Base-by-base conservation (phyloP, 2,888 invertebrate species). In the Dasysyrphus tricinctus region DNA sequence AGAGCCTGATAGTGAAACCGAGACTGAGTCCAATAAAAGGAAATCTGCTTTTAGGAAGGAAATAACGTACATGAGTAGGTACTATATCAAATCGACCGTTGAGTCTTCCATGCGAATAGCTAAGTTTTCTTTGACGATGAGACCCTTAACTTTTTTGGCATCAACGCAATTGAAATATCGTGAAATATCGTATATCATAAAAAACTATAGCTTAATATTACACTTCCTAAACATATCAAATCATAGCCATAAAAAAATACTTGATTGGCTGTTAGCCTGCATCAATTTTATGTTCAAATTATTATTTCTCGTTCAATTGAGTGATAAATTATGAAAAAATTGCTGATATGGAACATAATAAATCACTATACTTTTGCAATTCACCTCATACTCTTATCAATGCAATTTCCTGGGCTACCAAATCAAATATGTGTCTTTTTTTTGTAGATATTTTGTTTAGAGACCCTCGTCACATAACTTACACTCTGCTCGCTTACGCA, bases 391-490 rank as follows among this genome's bases (percentile, higher is more conserved):
- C 7, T 42, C 24, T 16, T 67, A 51, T 16, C 51, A 51, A 54
- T 12, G 24, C 63, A 79, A 65, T 67, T 39, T 56, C 39, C 56
- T 19, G 49, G n/a, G 24, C 73, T 73, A 65, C 51, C 56, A 67
- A 67, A 82, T 78, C 78, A 70, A 74, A 78, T 82, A 74, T 24
- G 59, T 65, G 16, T 34, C 57, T 16, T 14, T 32, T 56, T 8
- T 24, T 24, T 24, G n/a, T n/a, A n/a, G n/a, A n/a, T 24, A 1
- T 51, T 24, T 51, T 12, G 1, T 42, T 47, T 49, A 19, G 19
- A 16, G 47, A 47, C 47, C 47, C 47, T 47, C 47, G 16, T 47
- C 3, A 47, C 3, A 44, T 16, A 16, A 56, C 32, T 11, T 11
- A 32, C 11, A 54, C 34, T 42, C 44, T 54, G n/a, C 7, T n/a